Evolutionary conservation across 1,140 invertebrate species (phyloP), one percentile per base, ranked within the genome.

Genomic region (Euschistus heros): DNA sequence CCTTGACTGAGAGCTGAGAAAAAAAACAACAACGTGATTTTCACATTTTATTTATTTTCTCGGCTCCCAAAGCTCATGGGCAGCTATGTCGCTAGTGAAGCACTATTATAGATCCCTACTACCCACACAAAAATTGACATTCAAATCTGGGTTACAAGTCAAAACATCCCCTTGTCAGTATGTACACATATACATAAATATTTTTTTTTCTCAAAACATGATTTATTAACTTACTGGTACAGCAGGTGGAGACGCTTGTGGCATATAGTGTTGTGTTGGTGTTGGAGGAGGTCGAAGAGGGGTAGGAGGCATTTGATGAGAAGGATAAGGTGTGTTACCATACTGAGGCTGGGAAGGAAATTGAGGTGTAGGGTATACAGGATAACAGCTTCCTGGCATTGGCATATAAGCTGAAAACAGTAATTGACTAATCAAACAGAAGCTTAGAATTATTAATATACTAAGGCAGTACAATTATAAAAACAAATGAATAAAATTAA

Each of bases 321-420:
- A 72, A 50, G 80, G 77, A 71, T 80, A 79, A 14, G 78, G 75
- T 63, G 68, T 69, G 20, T 33, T 17, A 17, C 13, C 15, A 17
- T 30, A 60, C 27, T 30, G 27, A 22, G 61, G 42, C 15, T 18
- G n/a, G 18, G 20, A 2, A 24, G 50, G 63, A 44, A 7, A 55
- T 5, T 33, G 27, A 46, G 18, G 2, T n/a, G 42, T 17, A 22
- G 44, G 18, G 17, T 37, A 63, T 44, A 59, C 64, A n/a, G 66
- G 33, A 22, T 63, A 73, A 44, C 72, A 76, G 62, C 73, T 70
- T 66, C 73, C 72, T 52, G 83, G 81, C 71, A 83, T 79, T n/a
- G 84, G 82, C 82, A 86, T 84, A 68, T 80, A 83, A 2, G 80
- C 79, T 81, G 69, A 14, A 73, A 47, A 7, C 27, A 30, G 7